Conservation (phyloP, 2,113 vertebrate genomes). For the Heloderma charlesbogerti region DNA sequence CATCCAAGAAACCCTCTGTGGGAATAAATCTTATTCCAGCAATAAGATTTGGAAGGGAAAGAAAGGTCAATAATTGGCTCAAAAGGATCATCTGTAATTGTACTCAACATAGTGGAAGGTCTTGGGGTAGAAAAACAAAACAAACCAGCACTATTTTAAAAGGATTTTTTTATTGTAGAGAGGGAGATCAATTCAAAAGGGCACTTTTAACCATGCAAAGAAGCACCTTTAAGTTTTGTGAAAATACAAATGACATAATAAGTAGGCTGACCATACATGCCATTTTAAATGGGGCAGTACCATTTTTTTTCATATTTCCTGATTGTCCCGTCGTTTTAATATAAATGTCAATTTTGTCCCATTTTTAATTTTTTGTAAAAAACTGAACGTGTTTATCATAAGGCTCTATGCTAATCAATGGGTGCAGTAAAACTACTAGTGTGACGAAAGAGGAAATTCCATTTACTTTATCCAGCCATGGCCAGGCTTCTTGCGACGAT, state of each 20-base stretch:
- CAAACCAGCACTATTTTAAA: neutral
- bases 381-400: no score
- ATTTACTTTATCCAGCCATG: no score
- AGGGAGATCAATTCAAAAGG: neutral
- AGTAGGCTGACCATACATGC: no score
- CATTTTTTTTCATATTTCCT: no score
- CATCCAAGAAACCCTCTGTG: neutral
- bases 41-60: conserved; percentile 19
- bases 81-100: neutral
- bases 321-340: no score
- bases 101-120: neutral
- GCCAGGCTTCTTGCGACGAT: no score
- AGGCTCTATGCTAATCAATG: no score
- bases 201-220: neutral
- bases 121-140: neutral
- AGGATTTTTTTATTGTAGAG: neutral
- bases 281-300: no score
- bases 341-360: no score
- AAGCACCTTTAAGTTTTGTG: neutral
- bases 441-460: no score
- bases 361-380: no score
- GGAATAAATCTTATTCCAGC: neutral
- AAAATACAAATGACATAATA: neutral
- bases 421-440: no score
- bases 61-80: neutral